Percentiles rank a stretch among this genome's conserved stretches.
Conservation (phyloP, 2,797 vertebrate species). For the Nannoperca australis region DNA sequence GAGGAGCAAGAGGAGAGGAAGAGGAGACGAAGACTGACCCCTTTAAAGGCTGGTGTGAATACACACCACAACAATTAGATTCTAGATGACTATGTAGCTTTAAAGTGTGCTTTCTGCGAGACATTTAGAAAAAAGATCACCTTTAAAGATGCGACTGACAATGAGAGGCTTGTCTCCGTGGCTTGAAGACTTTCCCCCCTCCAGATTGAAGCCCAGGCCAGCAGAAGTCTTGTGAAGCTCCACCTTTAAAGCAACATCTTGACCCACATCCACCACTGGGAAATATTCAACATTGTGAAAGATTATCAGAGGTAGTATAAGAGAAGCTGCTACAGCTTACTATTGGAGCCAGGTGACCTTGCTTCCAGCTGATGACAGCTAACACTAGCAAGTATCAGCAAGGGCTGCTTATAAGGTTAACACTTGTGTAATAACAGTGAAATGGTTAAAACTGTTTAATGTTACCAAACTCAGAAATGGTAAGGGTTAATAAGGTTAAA, state of each 20-base stretch:
- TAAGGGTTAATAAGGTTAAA: neutral
- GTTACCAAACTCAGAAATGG: neutral
- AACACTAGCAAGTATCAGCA: slow-evolving; percentile 3
- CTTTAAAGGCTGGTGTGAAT: too few species aligned
- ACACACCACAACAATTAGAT: neutral
- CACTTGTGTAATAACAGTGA: neutral
- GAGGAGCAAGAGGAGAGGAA: too few species aligned
- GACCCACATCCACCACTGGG: slow-evolving; percentile 81
- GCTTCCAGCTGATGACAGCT: neutral
- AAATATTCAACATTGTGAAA: slow-evolving; percentile 12
- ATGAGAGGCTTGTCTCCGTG: slow-evolving; percentile 90
- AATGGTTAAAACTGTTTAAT: neutral
- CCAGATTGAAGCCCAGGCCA: slow-evolving; percentile 93
- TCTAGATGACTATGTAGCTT: neutral
- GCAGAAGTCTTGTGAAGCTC: slow-evolving; percentile 92
- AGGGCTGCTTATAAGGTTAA: neutral
- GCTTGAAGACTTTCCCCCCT: slow-evolving; percentile 90
- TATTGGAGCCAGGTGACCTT: neutral
- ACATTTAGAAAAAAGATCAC: slow-evolving; percentile 73
- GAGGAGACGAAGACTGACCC: too few species aligned
- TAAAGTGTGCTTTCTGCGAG: neutral
- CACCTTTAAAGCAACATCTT: slow-evolving; percentile 84
- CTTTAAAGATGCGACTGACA: slow-evolving; percentile 93
- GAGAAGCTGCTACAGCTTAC: neutral
- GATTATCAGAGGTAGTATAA: neutral